Evolutionary conservation across 2,888 invertebrate genomes (phyloP), one percentile per base, ranked within the genome.

Genomic region (Drosophila borborema): DNA sequence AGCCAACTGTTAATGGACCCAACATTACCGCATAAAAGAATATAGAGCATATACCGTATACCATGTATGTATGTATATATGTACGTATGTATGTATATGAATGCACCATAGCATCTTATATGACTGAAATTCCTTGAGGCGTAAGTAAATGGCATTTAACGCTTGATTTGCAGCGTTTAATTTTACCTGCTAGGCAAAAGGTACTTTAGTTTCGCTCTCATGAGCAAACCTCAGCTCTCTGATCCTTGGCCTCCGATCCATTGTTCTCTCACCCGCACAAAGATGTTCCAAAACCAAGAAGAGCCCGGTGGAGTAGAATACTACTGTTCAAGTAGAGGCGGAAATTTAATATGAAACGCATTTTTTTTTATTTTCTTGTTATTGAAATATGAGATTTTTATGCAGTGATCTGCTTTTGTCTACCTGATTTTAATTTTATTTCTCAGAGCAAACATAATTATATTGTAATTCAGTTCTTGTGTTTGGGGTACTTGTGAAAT

Each of bases 71-170:
- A 20, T 23, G 18, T 5, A 28, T 10, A 16, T 16, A 8, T 20
- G 20, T 20, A 28, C 5, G 28, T 28, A 28, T 0, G 5, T 10
- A 14, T 8, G 38, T 5, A 38, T 28, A 16, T 16, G 2, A 38
- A 38, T 23, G 40, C 40, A 16, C 8, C 14, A 49, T 20, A 18
- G 2, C 8, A 46, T 60, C 48, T 34, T 67, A 46, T 76, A 58
- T 67, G 41, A 63, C 41, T 23, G 9, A 73, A 73, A 82, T 77
- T 63, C 82, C 83, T 85, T 90, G 86, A 90, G 81, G 90, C 89
- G 89, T 90, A 91, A 90, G 90, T 87, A 90, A 91, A 89, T 67
- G 89, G 86, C 79, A 90, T 91, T 91, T 91, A 91, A 91, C 91
- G 84, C 91, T 86, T 91, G 88, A 91, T 90, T 91, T 91, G 73